Conservation (phyloP, 53 echinoderm and acorn worm species). For the Paracentrotus lividus region DNA sequence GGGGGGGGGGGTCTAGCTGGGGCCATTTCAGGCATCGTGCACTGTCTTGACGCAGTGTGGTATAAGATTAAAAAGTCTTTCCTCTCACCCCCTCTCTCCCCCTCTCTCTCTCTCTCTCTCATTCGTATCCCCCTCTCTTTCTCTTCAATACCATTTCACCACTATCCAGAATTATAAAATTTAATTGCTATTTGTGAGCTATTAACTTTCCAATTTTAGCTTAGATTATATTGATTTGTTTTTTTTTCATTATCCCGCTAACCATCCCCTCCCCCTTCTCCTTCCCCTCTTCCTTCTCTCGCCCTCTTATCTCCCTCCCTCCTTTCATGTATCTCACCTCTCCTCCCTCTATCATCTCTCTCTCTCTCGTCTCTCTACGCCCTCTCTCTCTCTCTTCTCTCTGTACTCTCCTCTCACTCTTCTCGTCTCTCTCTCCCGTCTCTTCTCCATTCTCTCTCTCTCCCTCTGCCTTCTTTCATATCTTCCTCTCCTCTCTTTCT, state of each 20-base stretch:
- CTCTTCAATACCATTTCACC: no score
- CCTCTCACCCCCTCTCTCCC: background rate
- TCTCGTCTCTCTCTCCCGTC: background rate
- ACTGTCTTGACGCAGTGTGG: no score
- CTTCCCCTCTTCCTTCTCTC: background rate
- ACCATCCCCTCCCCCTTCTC: no score
- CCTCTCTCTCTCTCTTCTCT: background rate
- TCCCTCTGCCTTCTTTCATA: background rate
- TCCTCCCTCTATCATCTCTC: background rate
- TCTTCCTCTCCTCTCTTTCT: background rate
- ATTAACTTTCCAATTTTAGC: no score
- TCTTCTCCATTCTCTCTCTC: background rate
- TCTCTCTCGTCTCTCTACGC: background rate
- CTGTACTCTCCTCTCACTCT: background rate
- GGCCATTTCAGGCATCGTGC: no score
- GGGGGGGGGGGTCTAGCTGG: conserved; percentile 42
- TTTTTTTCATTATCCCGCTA: no score
- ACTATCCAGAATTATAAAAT: no score
- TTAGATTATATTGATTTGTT: no score
- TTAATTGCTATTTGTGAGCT: no score
- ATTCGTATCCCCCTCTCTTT: no score
- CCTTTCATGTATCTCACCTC: background rate
- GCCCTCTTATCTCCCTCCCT: background rate
- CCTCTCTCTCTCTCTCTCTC: background rate
- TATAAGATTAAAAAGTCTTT: no score